Percentiles rank a stretch among this genome's conserved stretches.
Conservation (phyloP, 2,113 vertebrate species). For the Ciconia stormi region DNA sequence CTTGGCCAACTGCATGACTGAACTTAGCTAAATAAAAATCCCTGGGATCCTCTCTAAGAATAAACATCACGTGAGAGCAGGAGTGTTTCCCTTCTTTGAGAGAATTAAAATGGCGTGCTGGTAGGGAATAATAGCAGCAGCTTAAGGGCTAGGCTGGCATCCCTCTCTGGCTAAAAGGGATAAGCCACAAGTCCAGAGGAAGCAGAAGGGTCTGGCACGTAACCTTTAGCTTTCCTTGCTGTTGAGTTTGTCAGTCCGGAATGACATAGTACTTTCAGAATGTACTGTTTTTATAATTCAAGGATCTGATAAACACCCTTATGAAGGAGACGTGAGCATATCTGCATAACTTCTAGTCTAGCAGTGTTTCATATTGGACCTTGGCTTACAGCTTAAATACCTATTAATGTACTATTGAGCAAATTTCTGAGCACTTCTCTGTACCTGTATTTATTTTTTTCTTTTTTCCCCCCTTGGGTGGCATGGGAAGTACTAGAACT, state of each 20-base stretch:
- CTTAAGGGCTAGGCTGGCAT: background rate
- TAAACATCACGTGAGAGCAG: constrained; percentile 21
- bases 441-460: background rate
- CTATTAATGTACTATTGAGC: accelerated
- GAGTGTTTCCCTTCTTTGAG: background rate
- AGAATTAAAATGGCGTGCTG: background rate
- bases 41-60: constrained; percentile 40
- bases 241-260: background rate
- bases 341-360: background rate
- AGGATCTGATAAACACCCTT: accelerated
- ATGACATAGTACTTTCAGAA: background rate
- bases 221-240: background rate
- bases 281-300: background rate
- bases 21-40: background rate
- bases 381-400: background rate
- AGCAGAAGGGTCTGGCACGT: background rate
- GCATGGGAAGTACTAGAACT: background rate
- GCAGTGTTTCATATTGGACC: background rate
- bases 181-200: background rate
- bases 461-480: accelerated
- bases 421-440: background rate
- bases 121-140: background rate
- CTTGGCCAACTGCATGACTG: background rate
- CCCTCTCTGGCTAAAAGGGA: background rate
- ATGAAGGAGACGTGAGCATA: accelerated